Evolutionary conservation across 1,140 invertebrate genomes (phyloP), one percentile per base, ranked within the genome.

Genomic region (Drosophila trapezifrons): DNA sequence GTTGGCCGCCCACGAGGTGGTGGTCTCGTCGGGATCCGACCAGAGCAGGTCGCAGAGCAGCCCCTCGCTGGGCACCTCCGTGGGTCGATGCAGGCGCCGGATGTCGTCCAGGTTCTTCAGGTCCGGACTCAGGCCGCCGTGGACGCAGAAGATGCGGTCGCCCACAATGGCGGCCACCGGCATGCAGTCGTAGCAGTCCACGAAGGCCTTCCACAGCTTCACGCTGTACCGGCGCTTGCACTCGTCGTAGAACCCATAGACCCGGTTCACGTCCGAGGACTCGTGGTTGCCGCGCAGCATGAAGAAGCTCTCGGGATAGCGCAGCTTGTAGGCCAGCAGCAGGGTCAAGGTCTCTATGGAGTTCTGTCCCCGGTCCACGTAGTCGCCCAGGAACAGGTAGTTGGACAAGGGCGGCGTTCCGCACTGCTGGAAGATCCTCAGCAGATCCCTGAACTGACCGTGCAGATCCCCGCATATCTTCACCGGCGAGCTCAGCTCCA

Each of bases 41-140:
- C 98, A 99, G 52, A 99, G 94, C 54, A 99, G 94, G 93, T 99
- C 98, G 94, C 98, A 99, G 98, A 99, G 99, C 47, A 98, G 98
- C 76, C 98, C 98, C 94, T 98, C 99, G 89, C 98, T 98, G 76
- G 98, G 98, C 52, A 98, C 98, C 93, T 99, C 98, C 94, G 99
- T 99, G 95, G 99, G 99, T 94, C 98, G 96, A 93, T 99, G 98
- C 95, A 99, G 95, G 96, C 98, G 98, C 94, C 97, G 96, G 92
- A 99, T 99, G 94, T 99, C 98, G 93, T 99, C 98, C 94, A 99
- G 95, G 92, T 95, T 98, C 94, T 99, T 98, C 91, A 99, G 98
- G 95, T 99, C 98, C 59, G 98, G 98, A 78, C 98, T 99, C 37
- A 99, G 95, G 63, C 98, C 98, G 78, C 98, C 98, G 93, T 99